A percentile compares a stretch with the other conserved stretches of the same genome.
Conservation (phyloP, 1,140 invertebrate genomes). For the Probaryconus sp. region DNA sequence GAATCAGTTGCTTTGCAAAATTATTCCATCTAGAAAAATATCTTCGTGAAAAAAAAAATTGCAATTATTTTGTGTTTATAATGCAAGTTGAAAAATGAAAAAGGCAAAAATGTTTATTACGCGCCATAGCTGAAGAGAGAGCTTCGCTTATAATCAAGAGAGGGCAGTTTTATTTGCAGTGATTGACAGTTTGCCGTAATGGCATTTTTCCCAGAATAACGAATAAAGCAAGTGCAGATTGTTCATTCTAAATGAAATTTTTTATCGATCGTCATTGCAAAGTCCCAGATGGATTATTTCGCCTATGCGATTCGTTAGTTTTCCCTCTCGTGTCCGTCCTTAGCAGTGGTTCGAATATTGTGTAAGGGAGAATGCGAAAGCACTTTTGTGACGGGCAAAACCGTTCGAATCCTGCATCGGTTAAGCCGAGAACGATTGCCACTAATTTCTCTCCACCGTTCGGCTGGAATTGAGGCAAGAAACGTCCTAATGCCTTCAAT, state of each 20-base stretch:
- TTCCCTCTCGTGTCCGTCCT: slow-evolving; percentile 16
- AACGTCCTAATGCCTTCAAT: slow-evolving; percentile 74
- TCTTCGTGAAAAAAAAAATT: no score
- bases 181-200: slow-evolving; percentile 1
- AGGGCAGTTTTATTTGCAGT: slow-evolving; percentile 1
- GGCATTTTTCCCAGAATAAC: slow-evolving; percentile 13
- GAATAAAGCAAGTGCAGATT: slow-evolving; percentile 12
- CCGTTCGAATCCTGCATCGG: slow-evolving; percentile 66
- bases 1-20: no score
- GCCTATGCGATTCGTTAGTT: slow-evolving; percentile 22
- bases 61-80: no score
- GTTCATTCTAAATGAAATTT: slow-evolving; percentile 24
- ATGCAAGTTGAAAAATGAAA: no score
- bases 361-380: slow-evolving; percentile 21
- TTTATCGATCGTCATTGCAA: slow-evolving; percentile 20
- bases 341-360: slow-evolving; percentile 28
- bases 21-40: no score
- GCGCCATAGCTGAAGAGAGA: no score
- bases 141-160: no score
- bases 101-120: background rate
- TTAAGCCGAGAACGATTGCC: slow-evolving; percentile 74
- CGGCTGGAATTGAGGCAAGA: slow-evolving; percentile 59
- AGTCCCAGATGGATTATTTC: slow-evolving; percentile 19
- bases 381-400: slow-evolving; percentile 57
- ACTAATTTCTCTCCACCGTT: slow-evolving; percentile 67